Evolutionary conservation across 2,888 invertebrate genomes (phyloP), one percentile per base, ranked within the genome.

Genomic region (Rotaria magnacalcarata): DNA sequence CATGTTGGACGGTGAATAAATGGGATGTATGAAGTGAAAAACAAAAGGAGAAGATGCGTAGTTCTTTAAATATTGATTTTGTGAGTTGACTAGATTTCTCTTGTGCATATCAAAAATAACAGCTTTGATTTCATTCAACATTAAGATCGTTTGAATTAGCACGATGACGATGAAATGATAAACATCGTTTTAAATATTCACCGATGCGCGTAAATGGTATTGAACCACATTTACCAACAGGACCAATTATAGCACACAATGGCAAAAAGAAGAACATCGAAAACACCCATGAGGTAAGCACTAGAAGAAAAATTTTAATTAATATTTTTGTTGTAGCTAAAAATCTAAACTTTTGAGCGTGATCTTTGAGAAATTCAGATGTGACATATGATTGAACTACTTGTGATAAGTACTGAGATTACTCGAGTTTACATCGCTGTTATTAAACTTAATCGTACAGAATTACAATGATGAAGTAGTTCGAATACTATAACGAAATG

Each of bases 271-370:
- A 89, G 87, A 90, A 89, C 43, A 89, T 90, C 54, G 90, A 88
- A 87, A 89, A 90, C 14, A 89, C 87, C 95, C 96, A 97, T 91
- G 96, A 96, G 24, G 95, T 93, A 27, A 93, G 92, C 94, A 95
- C 96, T 14, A 96, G 94, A 84, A 95, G 93, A 34, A 27, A 4
- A 14, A 34, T 34, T 67, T 50, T 50, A 8, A 14, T 11, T 50
- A 8, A 50, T 50, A 50, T 14, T 50, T 50, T 50, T 8, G 8
- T 50, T n/a, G 34, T 34, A 34, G 34, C 2, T 34, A 34, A 34
- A 2, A 34, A 2, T 34, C 34, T 1, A 34, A 34, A 34, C 2
- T 34, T 34, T 2, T 34, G 34, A 34, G 34, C 2, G 34, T 34
- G 34, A 34, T 34, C 34, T 34, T 34, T 34, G 34, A 34, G 34